Percentiles rank a stretch among this genome's conserved stretches.
Evolutionary conservation across 2,888 invertebrate genomes (phyloP).

Genomic region (Brenthis ino): DNA sequence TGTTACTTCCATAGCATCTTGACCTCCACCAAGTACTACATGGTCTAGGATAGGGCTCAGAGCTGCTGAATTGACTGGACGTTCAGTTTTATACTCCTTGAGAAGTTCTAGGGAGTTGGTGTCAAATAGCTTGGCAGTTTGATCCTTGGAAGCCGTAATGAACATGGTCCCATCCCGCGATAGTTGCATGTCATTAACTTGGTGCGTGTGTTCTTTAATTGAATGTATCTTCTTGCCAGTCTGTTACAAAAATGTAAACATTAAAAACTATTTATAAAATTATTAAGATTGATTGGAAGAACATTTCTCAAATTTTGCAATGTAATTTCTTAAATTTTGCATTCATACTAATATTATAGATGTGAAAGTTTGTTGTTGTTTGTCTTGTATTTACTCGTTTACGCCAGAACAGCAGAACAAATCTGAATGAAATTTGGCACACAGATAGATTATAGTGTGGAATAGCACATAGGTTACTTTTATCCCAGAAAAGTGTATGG

Average conservation of each 20-base stretch:
- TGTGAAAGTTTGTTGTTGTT: too few species aligned
- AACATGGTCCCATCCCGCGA: constrained; percentile 97
- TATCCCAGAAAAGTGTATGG: too few species aligned
- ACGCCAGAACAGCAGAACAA: too few species aligned
- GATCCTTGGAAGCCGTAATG: constrained; percentile 98
- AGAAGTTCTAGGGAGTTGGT: constrained; percentile 91
- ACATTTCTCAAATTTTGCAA: too few species aligned
- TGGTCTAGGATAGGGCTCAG: constrained; percentile 98
- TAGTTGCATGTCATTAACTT: constrained; percentile 98
- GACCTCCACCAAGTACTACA: constrained; percentile 98
- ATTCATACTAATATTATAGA: too few species aligned
- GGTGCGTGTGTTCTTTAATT: constrained; percentile 90
- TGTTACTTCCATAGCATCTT: constrained; percentile 99
- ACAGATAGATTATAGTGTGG: too few species aligned
- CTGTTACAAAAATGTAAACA: constrained; percentile 60
- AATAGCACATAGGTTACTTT: too few species aligned
- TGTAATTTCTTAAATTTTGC: too few species aligned
- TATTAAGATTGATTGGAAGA: background rate
- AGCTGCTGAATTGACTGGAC: constrained; percentile 98
- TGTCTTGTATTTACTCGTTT: too few species aligned
- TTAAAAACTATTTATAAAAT: background rate
- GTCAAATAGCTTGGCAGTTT: constrained; percentile 97
- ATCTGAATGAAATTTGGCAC: too few species aligned
- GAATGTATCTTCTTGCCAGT: constrained; percentile 91
- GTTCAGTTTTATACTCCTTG: constrained; percentile 98